Base-by-base conservation (phyloP, 1,140 invertebrate species). In the Bombus picipes region DNA sequence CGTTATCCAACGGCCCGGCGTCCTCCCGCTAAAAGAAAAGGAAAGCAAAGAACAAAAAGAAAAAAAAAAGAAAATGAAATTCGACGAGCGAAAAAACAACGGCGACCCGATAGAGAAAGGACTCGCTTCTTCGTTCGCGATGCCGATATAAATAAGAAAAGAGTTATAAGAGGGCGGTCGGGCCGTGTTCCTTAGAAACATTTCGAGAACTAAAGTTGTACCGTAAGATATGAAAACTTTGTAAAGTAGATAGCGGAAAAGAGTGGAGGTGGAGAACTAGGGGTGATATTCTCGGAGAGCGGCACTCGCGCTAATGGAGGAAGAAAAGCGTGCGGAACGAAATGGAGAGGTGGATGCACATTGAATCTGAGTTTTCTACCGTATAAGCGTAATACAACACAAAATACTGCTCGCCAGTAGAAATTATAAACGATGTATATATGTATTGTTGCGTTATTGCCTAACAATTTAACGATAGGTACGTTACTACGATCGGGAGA, bases 391-490 rank as follows among this genome's bases (percentile, higher is more conserved):
- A 32, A 66, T 66, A 34, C 83, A 87, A 90, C 81, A 81, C 73
- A 82, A 53, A 84, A 53, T 59, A 83, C 39, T 73, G 86, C 77
- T 87, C 86, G 90, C 83, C 88, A 84, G 88, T 91, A 91, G 87
- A 78, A 75, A 76, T 86, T 28, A 71, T 57, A 43, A 72, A 37
- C 66, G 2, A 41, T 81, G 68, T 73, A 81, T 57, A 81, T 68
- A 84, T 75, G 82, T 91, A 91, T 89, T 89, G 91, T 91, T 91
- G 88, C 90, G 84, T 91, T 90, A 90, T 89, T 89, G 90, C 89
- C 89, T 91, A 91, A 90, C 77, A 62, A 66, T 39, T 71, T 71
- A 87, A 88, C 68, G 87, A 90, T 87, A 87, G 86, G 73, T 74
- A 82, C 70, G 89, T 88, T 87, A 22, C 22, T 68, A 53, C 53